Conservation (phyloP, 1,140 invertebrate species). For the Bursaphelenchus mucronatus region DNA sequence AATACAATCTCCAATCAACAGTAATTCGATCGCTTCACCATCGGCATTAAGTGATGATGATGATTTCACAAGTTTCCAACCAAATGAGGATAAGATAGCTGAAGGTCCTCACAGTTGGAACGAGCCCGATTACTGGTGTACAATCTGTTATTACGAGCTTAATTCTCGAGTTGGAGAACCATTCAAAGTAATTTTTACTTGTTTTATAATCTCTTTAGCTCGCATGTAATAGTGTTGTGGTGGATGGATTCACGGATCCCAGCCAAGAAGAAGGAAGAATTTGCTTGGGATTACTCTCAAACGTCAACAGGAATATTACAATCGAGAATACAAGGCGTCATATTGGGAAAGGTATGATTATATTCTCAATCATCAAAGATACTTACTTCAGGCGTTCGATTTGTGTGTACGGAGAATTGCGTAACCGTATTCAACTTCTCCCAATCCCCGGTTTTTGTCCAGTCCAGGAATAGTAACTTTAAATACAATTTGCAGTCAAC, state of each 20-base stretch:
- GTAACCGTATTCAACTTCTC: slow-evolving; percentile 40
- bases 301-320: slow-evolving; percentile 68
- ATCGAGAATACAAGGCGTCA: slow-evolving; percentile 68
- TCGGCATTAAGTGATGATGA: slow-evolving; percentile 54
- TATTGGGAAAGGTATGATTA: slow-evolving; percentile 69
- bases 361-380: slow-evolving; percentile 4
- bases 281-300: slow-evolving; percentile 67
- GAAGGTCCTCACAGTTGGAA: slow-evolving; percentile 43
- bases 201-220: slow-evolving; percentile 55
- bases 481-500: slow-evolving; percentile 45
- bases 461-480: slow-evolving; percentile 48
- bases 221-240: slow-evolving; percentile 62
- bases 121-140: slow-evolving; percentile 66
- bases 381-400: slow-evolving; percentile 28
- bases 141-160: slow-evolving; percentile 67
- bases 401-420: slow-evolving; percentile 30
- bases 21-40: slow-evolving; percentile 22
- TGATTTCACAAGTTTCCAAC: slow-evolving; percentile 34
- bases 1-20: slow-evolving; percentile 21
- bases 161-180: slow-evolving; percentile 67
- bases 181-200: slow-evolving; percentile 62
- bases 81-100: neutral
- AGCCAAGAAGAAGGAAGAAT: slow-evolving; percentile 65
- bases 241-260: slow-evolving; percentile 64
- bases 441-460: slow-evolving; percentile 46